Percentiles rank a stretch among this genome's conserved stretches.
Conservation (phyloP, 2,888 invertebrate genomes). For the Theristus sp. region DNA sequence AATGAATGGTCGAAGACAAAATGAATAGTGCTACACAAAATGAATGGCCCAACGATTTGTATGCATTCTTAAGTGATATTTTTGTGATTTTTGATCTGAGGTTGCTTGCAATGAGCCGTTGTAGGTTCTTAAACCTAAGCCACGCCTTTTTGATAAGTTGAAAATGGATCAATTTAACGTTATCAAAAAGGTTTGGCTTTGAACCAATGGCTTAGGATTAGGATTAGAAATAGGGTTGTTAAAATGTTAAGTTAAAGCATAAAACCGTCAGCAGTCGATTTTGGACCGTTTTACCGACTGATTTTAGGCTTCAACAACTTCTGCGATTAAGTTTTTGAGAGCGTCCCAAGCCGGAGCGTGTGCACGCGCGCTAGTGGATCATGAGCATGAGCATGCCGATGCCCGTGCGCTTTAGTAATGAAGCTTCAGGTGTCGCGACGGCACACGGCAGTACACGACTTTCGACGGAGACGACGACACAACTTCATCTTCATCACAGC, state of each 20-base stretch:
- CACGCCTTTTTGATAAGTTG: background rate
- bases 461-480: too few relatives aligned
- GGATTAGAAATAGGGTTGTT: background rate
- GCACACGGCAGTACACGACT: too few relatives aligned
- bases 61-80: too few relatives aligned
- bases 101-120: background rate
- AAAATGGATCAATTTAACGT: background rate
- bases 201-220: background rate
- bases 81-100: background rate
- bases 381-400: too few relatives aligned
- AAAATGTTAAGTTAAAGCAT: background rate
- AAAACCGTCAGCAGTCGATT: background rate
- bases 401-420: too few relatives aligned
- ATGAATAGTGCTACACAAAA: too few relatives aligned
- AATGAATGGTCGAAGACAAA: too few relatives aligned
- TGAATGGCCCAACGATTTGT: too few relatives aligned
- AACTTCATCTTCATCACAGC: too few relatives aligned
- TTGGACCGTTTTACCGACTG: background rate
- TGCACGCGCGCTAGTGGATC: too few relatives aligned
- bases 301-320: background rate
- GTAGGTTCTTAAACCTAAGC: background rate
- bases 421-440: too few relatives aligned
- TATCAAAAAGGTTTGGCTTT: background rate
- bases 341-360: background rate
- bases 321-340: background rate